Conservation (phyloP, 2,888 invertebrate genomes). For the Dicyrtoma fusca region DNA sequence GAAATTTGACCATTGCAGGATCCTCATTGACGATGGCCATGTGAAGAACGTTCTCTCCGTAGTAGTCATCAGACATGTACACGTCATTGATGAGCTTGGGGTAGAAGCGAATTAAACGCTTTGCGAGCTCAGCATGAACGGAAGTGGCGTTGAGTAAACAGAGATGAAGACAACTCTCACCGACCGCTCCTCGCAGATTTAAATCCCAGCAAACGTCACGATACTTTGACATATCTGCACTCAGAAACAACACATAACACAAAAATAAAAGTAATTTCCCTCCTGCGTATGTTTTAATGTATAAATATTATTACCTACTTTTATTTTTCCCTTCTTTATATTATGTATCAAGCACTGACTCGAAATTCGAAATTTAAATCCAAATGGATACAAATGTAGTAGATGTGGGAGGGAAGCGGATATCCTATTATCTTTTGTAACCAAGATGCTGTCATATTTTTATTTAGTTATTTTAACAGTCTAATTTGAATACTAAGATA, state of each 20-base stretch:
- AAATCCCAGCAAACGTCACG: constrained; percentile 90
- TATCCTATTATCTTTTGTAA: constrained; percentile 1
- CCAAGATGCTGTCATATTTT: too few species aligned
- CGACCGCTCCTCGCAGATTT: constrained; percentile 90
- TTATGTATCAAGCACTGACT: not conserved
- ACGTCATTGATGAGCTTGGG: constrained; percentile 96
- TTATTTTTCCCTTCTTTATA: too few species aligned
- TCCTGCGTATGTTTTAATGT: too few species aligned
- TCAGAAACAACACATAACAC: constrained; percentile 53
- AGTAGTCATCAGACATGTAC: constrained; percentile 95
- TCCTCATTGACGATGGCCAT: constrained; percentile 99
- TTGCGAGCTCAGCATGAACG: constrained; percentile 89
- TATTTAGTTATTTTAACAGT: too few species aligned
- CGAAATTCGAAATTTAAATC: too few species aligned
- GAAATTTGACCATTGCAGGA: constrained; percentile 93
- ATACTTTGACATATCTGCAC: constrained; percentile 63
- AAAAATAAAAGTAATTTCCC: too few species aligned
- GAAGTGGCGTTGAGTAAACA: constrained; percentile 91
- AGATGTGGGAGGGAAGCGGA: constrained; percentile 7
- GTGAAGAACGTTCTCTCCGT: constrained; percentile 93
- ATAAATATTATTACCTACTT: too few species aligned
- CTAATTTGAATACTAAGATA: too few species aligned
- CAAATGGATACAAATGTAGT: too few species aligned
- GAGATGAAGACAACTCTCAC: constrained; percentile 91
- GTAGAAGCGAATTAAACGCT: constrained; percentile 84